These are phyloP conservation scores for Polypterus bichir DNA, from an alignment of 2,113 vertebrate genomes.

Conservation along the genomic window DNA sequence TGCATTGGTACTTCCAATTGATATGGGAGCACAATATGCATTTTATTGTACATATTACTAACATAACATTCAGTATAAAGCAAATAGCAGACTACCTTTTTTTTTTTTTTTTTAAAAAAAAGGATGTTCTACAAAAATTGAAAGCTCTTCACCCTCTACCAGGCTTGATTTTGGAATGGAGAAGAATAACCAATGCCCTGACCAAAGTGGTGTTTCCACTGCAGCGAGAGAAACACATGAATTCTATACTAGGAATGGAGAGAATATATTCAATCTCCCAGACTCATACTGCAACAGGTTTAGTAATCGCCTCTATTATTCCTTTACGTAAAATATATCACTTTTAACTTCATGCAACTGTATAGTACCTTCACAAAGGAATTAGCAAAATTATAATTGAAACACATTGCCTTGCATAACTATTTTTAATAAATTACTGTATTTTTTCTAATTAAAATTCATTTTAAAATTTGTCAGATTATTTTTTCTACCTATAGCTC, in stretches of 20 bases:
- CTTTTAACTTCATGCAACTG: neutral
- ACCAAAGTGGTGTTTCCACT: conserved; percentile 89
- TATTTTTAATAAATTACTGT: neutral
- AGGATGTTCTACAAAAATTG: conserved; percentile 87
- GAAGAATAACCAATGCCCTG: conserved; percentile 83
- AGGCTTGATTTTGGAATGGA: conserved; percentile 86
- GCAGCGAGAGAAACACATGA: conserved; percentile 68
- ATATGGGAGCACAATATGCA: too few relatives aligned
- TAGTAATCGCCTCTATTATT: neutral
- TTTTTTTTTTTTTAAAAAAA: conserved; percentile 25
- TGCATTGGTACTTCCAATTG: too few relatives aligned
- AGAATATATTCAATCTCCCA: conserved; percentile 79
- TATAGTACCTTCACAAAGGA: too few relatives aligned
- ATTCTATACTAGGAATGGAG: conserved; percentile 70
- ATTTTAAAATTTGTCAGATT: neutral
- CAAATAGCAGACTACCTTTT: conserved; percentile 3
- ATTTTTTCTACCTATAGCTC: neutral
- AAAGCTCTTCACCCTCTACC: conserved; percentile 73
- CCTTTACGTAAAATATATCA: neutral
- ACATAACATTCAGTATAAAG: too few relatives aligned
- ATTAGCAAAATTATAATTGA: too few relatives aligned
- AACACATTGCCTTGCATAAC: too few relatives aligned
- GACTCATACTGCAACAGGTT: conserved; percentile 90
- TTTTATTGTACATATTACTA: too few relatives aligned
- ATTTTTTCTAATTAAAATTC: neutral